These are phyloP conservation scores for Epinephelus lanceolatus DNA, from an alignment of 2,113 vertebrate species.

Conservation along the genomic window DNA sequence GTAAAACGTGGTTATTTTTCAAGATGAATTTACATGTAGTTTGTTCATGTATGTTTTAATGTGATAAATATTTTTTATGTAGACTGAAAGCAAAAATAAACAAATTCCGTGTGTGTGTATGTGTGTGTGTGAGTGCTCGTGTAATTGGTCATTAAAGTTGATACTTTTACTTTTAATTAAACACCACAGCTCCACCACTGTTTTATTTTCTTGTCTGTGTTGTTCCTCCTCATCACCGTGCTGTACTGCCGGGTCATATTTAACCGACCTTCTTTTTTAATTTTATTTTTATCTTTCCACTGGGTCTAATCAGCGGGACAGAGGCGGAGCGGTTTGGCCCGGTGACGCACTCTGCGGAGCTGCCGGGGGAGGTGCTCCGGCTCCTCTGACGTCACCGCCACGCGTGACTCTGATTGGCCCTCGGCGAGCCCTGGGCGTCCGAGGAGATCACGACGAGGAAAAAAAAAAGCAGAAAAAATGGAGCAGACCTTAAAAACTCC, in stretches of 20 bases:
- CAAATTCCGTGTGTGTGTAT: too few relatives aligned
- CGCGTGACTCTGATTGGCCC: constrained; percentile 59
- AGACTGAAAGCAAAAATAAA: too few relatives aligned
- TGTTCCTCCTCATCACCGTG: neutral
- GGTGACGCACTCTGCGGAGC: constrained; percentile 71
- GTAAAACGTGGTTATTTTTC: too few relatives aligned
- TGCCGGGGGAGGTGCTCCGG: constrained; percentile 51
- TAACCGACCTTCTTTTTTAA: constrained; percentile 3
- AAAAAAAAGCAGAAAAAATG: constrained; percentile 17
- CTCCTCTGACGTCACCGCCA: constrained; percentile 43
- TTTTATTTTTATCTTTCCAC: constrained; percentile 21
- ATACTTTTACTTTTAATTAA: too few relatives aligned
- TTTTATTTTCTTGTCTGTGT: neutral
- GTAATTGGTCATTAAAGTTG: too few relatives aligned
- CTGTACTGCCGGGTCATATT: neutral
- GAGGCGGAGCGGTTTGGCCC: constrained; percentile 27
- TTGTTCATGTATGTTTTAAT: too few relatives aligned
- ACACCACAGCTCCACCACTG: too few relatives aligned
- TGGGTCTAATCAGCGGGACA: constrained; percentile 25
- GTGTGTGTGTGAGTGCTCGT: too few relatives aligned
- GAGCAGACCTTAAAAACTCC: constrained; percentile 53
- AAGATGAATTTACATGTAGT: too few relatives aligned
- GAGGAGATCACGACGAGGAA: constrained; percentile 42
- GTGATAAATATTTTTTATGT: too few relatives aligned
- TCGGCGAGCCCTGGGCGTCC: constrained; percentile 47